Evolutionary conservation across 2,888 invertebrate genomes (phyloP), one percentile per base, ranked within the genome.

Genomic region (Myathropa florea): DNA sequence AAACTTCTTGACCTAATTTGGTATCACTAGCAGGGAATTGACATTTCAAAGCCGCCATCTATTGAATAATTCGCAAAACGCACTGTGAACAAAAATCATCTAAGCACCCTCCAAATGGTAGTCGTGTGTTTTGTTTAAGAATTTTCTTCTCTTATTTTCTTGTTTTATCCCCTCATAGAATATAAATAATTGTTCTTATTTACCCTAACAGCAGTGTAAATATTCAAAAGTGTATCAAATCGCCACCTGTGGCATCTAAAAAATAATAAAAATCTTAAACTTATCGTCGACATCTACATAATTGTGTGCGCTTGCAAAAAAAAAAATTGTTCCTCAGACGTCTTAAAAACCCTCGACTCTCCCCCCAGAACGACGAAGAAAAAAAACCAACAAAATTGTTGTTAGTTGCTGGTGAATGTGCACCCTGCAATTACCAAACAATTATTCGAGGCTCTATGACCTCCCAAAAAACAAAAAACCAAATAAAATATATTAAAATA

Each of bases 121-220:
- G 88, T 88, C 88, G 88, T 89, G 85, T 89, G 85, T 89, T 89
- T 89, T 89, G 89, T 89, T 89, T 89, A 79, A 89, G 71, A 81
- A 77, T 30, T 83, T 79, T 84, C 70, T 86, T 77, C 70, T 75
- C 12, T 63, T 79, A 81, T 61, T 75, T 82, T 83, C 57, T 77
- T 57, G 59, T 84, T 86, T 78, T 78, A 71, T 68, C 23, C 55
- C 39, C 60, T 46, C 64, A 33, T 71, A 65, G 14, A 53, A 60
- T 57, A 53, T 26, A 39, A 64, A 64, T 60, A 53, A 26, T 46
- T 26, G n/a, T 10, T 23, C 24, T 64, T 59, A 68, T 53, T 59
- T 26, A 59, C 21, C 57, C 14, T 39, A 65, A 33, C 39, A 4
- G 4, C 36, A 55, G 18, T 60, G 46, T 6, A 36, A 28, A 57